These are phyloP conservation scores for Elgaria multicarinata DNA, from an alignment of 2,113 vertebrate species.

Conservation along the genomic window DNA sequence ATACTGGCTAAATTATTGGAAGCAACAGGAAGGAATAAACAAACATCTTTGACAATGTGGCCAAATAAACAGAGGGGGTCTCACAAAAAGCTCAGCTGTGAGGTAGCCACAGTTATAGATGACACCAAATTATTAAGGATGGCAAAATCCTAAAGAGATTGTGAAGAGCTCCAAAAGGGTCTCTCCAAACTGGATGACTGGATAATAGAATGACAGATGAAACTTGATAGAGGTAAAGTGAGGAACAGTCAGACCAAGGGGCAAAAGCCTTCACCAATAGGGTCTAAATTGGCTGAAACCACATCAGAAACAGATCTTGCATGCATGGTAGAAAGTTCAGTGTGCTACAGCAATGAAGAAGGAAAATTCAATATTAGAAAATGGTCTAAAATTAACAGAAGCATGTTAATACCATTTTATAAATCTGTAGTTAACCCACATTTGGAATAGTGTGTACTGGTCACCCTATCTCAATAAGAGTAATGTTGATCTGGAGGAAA, in stretches of 20 bases:
- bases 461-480: neutral
- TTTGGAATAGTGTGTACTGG: neutral
- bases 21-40: neutral
- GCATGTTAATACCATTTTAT: neutral
- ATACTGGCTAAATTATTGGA: neutral
- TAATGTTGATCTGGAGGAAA: neutral
- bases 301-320: neutral
- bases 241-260: neutral
- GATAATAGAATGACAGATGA: neutral
- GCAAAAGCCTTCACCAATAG: neutral
- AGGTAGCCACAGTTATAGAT: neutral
- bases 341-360: neutral
- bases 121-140: neutral
- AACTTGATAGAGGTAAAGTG: neutral
- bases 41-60: neutral
- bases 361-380: neutral
- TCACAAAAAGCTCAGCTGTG: neutral
- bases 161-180: neutral
- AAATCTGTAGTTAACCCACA: neutral
- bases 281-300: neutral
- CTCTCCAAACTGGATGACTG: neutral
- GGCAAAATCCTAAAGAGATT: neutral
- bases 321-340: neutral
- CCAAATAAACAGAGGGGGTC: neutral
- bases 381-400: neutral